Percentiles rank a stretch among this genome's conserved stretches.
phyloP scores from a whole-genome alignment of 2,888 invertebrate species.

The Scaptomyza reducta region DNA sequence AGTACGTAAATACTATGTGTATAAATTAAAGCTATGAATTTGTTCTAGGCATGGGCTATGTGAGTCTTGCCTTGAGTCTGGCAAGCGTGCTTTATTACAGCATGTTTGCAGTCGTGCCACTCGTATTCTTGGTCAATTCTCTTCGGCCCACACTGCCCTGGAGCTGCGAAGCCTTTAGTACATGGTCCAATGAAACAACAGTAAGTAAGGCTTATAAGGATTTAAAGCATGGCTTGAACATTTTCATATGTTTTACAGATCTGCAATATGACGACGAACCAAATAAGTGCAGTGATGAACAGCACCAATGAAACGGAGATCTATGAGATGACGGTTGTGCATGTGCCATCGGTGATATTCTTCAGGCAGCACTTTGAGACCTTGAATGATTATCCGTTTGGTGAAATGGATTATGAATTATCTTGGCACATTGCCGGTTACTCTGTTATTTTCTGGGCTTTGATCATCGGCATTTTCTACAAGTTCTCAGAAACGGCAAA shows the following conservation, averaged over 20 bases:
- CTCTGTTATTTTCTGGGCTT: constrained; percentile 62
- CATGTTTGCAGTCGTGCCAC: constrained; percentile 91
- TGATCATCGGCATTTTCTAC: constrained; percentile 64
- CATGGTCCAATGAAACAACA: constrained; percentile 46
- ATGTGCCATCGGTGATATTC: constrained; percentile 73
- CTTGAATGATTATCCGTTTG: fast-evolving
- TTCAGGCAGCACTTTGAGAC: constrained; percentile 53
- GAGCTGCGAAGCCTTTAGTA: constrained; percentile 88
- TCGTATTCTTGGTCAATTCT: constrained; percentile 90
- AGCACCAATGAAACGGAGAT: neutral
- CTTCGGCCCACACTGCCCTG: constrained; percentile 89
- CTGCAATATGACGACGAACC: constrained; percentile 36
- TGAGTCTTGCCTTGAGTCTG: constrained; percentile 90
- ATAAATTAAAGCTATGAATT: neutral
- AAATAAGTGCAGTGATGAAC: fast-evolving
- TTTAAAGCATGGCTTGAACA: no score
- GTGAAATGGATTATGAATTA: constrained; percentile 21
- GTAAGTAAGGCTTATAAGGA: constrained; percentile 21
- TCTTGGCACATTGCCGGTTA: constrained; percentile 73
- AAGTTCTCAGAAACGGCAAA: constrained; percentile 64
- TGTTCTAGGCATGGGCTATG: constrained; percentile 91
- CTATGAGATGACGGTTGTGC: constrained; percentile 1
- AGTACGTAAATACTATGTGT: neutral
- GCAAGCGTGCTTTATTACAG: constrained; percentile 92
- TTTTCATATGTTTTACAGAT: constrained; percentile 22